Evolutionary conservation across 2,113 vertebrate species (phyloP), one percentile per base, ranked within the genome.

Genomic region (Hippoglossus stenolepis): DNA sequence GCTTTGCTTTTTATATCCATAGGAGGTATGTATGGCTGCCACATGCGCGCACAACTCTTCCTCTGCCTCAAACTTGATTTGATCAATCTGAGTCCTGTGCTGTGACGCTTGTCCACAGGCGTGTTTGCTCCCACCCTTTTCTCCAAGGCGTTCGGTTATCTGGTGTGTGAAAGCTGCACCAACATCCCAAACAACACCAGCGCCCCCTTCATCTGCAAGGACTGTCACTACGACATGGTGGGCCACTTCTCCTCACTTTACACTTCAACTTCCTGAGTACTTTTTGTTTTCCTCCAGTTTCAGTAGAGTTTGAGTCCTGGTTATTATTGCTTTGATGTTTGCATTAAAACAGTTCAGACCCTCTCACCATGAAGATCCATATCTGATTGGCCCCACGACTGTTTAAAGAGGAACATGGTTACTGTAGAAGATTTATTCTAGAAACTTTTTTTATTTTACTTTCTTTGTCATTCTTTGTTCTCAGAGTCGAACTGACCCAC

Each of bases 111-210:
- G 2, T 64, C 60, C 15, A 0, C 54, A 98, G 97, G 97, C 8
- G 95, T 97, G 35, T 97, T 97, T 69, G 96, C 97, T 17, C 97
- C 96, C 0, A 97, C 96, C 0, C 94, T 98, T 21, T 98, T 97
- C 92, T 96, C 96, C 57, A 98, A 98, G 90, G 94, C 94, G 2
- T 98, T 96, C 0, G 96, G 97, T 53, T 94, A 93, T 81, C 83
- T 97, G 92, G 82, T 96, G 11, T 98, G 97, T 1, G 95, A 95
- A 0, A 94, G 93, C 76, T 98, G 96, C 87, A 91, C 93, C 82
- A 95, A 92, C 0, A 0, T 91, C 35, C 91, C 93, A 5, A 93
- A 92, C 31, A 96, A 96, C 56, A 57, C 56, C 0, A 92, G 92
- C 2, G 90, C 90, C 0, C 91, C 94, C 53, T 96, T 96, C 73